These are phyloP conservation scores for Alethe castanea DNA, from an alignment of 2,113 vertebrate genomes.

Conservation along the genomic window DNA sequence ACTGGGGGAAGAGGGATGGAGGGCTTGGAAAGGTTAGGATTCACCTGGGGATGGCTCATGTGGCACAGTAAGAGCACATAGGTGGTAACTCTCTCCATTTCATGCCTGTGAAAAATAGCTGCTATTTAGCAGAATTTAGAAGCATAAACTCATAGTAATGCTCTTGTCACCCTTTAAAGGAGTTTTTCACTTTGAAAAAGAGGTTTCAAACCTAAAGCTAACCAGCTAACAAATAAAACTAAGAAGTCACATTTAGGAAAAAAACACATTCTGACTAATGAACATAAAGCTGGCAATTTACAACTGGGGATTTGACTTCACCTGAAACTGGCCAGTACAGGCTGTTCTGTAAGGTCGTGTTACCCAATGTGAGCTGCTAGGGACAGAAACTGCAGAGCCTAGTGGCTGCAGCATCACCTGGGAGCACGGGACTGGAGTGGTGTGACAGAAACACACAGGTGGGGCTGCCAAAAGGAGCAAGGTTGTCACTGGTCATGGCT, in stretches of 20 bases:
- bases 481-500: not conserved
- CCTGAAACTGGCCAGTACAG: not conserved
- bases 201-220: not conserved
- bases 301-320: not conserved
- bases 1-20: not conserved
- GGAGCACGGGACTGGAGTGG: not conserved
- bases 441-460: not conserved
- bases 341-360: not conserved
- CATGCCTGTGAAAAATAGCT: not conserved
- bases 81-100: not conserved
- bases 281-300: not conserved
- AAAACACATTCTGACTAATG: not conserved
- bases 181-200: not conserved
- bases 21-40: not conserved
- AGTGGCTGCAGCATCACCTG: not conserved
- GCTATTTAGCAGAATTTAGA: not conserved
- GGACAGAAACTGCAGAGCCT: not conserved
- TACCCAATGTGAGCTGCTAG: not conserved
- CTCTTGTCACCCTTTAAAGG: not conserved
- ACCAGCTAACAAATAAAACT: not conserved
- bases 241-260: not conserved
- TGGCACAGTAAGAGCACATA: not conserved
- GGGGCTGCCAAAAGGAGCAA: not conserved
- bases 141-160: not conserved
- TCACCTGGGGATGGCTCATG: not conserved